These are phyloP conservation scores for Drosophila demipolita DNA, from an alignment of 2,888 invertebrate species.

Conservation along the genomic window DNA sequence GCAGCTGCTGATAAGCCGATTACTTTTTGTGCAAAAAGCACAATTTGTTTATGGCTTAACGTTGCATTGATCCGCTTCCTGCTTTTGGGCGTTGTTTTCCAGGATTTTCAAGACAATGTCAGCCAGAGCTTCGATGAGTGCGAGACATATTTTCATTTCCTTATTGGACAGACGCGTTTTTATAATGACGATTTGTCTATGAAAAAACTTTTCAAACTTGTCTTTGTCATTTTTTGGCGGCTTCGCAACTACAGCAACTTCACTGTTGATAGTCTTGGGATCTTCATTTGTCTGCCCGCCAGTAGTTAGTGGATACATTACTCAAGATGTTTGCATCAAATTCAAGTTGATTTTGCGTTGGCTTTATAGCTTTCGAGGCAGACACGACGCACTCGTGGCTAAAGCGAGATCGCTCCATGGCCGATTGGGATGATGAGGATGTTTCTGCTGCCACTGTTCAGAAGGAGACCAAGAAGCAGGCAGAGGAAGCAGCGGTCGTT, in stretches of 20 bases:
- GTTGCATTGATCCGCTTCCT: neutral
- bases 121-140: constrained; percentile 56
- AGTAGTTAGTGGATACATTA: constrained; percentile 84
- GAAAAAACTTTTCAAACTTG: too few relatives aligned
- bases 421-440: constrained; percentile 89
- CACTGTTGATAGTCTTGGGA: too few relatives aligned
- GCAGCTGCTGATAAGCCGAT: constrained; percentile 41
- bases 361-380: constrained; percentile 70
- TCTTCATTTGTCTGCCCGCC: constrained; percentile 35
- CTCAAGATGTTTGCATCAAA: too few relatives aligned
- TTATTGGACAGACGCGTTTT: constrained; percentile 50
- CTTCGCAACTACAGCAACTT: too few relatives aligned
- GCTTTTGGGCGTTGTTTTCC: constrained; percentile 11
- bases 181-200: neutral
- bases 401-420: constrained; percentile 86
- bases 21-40: constrained; percentile 24
- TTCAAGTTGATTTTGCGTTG: too few relatives aligned
- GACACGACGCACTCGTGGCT: constrained; percentile 79
- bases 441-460: constrained; percentile 78
- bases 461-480: constrained; percentile 74
- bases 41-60: constrained; percentile 4
- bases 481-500: constrained; percentile 65
- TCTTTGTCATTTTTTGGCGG: too few relatives aligned
- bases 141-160: constrained; percentile 47
- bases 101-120: constrained; percentile 29